These are phyloP conservation scores for Acleris cristana DNA, from an alignment of 2,888 invertebrate genomes.

Conservation along the genomic window DNA sequence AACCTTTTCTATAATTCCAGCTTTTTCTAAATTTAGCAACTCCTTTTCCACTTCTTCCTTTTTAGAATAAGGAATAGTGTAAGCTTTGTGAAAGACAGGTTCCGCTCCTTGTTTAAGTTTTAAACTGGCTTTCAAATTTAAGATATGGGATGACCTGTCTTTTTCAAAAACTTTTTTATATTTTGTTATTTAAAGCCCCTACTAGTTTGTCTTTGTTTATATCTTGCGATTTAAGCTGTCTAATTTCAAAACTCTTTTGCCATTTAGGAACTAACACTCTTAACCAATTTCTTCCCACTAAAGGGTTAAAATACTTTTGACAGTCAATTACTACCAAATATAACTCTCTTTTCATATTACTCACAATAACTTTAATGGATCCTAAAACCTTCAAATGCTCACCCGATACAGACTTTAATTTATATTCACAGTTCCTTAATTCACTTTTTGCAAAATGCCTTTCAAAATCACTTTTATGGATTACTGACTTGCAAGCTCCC, in stretches of 20 bases:
- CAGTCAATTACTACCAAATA: conserved; percentile 23
- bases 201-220: too few relatives aligned
- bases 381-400: conserved; percentile 7
- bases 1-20: conserved; percentile 20
- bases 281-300: conserved; percentile 36
- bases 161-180: too few relatives aligned
- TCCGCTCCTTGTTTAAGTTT: conserved; percentile 19
- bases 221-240: too few relatives aligned
- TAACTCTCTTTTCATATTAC: background rate
- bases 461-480: conserved; percentile 19
- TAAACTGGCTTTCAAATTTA: too few relatives aligned
- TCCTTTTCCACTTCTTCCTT: conserved; percentile 30
- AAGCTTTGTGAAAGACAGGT: conserved; percentile 36
- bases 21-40: conserved; percentile 27
- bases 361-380: background rate
- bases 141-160: too few relatives aligned
- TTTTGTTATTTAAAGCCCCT: too few relatives aligned
- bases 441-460: background rate
- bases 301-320: conserved; percentile 31
- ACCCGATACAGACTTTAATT: conserved; percentile 26
- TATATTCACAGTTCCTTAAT: conserved; percentile 2
- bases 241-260: conserved; percentile 21
- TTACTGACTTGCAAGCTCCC: conserved; percentile 28
- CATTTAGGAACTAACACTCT: conserved; percentile 24
- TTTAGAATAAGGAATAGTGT: conserved; percentile 35